Percentiles rank a stretch among this genome's conserved stretches.
These are phyloP conservation scores for Sorex maritimensis DNA, from an alignment of 2,797 vertebrate genomes.

Conservation along the genomic window DNA sequence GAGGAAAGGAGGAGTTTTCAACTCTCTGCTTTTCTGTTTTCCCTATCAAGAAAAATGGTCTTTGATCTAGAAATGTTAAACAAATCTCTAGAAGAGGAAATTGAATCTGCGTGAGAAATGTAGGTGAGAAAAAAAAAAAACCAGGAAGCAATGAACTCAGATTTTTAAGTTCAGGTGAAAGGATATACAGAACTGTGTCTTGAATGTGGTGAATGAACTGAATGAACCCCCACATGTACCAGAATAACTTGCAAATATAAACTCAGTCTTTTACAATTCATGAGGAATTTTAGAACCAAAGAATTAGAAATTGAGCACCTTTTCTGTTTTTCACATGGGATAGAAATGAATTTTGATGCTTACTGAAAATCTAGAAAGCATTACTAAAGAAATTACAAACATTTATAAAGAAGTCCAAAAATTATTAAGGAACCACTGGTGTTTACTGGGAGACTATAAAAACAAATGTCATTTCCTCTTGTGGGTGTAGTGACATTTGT, in stretches of 20 bases:
- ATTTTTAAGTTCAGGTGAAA: background rate
- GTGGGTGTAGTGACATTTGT: background rate
- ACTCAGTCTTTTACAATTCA: slow-evolving; percentile 23
- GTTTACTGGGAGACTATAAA: slow-evolving; percentile 38
- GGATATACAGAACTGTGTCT: background rate
- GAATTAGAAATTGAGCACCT: background rate
- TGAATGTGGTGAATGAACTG: background rate
- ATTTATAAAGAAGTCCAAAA: slow-evolving; percentile 26
- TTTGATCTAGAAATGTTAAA: slow-evolving; percentile 74
- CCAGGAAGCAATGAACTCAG: background rate
- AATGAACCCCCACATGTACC: background rate
- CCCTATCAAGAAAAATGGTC: slow-evolving; percentile 61
- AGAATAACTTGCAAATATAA: background rate
- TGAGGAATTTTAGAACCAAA: background rate
- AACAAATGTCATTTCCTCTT: slow-evolving; percentile 38
- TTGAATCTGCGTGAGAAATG: slow-evolving; percentile 17
- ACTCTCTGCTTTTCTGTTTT: slow-evolving; percentile 76
- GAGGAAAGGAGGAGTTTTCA: slow-evolving; percentile 57
- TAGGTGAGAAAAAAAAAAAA: slow-evolving; percentile 30
- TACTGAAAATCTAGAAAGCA: slow-evolving; percentile 58
- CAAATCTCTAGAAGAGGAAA: slow-evolving; percentile 59
- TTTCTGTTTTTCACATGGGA: slow-evolving; percentile 8
- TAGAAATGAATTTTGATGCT: slow-evolving; percentile 41
- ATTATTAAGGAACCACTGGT: background rate
- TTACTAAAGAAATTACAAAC: slow-evolving; percentile 18